Base-by-base conservation (phyloP, 2,797 vertebrate genomes). In the Sylvia borin region DNA sequence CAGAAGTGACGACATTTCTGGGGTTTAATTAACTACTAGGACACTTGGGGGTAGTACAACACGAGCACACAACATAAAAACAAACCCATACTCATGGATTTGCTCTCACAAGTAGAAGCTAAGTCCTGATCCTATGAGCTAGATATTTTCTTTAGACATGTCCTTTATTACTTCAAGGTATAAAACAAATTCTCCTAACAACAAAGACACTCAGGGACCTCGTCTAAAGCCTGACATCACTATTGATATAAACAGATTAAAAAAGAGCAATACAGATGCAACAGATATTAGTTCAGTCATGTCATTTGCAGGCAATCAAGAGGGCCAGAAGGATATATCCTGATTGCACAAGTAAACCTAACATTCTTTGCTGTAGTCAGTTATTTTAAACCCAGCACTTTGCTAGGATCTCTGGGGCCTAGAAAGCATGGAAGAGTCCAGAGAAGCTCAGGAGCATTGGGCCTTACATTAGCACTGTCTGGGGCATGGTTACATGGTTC, bases 401-500 rank as follows among this genome's bases (percentile, higher is more conserved):
- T 62, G 22, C 40, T 51, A 12, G 29, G 14, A 24, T 45, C 82
- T 88, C 61, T 47, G 68, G 16, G 29, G 10, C 13, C 55, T 36
- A 36, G 32, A 3, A 16, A 45, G 18, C 38, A 6, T 1, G 9
- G 50, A 80, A 18, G 42, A 88, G 7, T 45, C 18, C 61, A 32
- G 61, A 18, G 36, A 55, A 74, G 29, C 45, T 73, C 38, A 43
- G 61, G 21, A 68, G 18, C 34, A 1, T 5, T 55, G 31, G 15
- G 11, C 25, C 11, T 88, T 57, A 13, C 7, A 1, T 65, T 48
- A 79, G 13, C 57, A 13, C 32, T 55, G 8, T 22, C 18, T 13
- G 8, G 47, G 22, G 1, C 29, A 67, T 10, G 67, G 60, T 57
- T 66, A 24, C 0, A 0, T 9, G 5, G 10, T 27, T 88, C 72